Conservation (phyloP, 1,140 invertebrate species). For the Drosophila carrolli region DNA sequence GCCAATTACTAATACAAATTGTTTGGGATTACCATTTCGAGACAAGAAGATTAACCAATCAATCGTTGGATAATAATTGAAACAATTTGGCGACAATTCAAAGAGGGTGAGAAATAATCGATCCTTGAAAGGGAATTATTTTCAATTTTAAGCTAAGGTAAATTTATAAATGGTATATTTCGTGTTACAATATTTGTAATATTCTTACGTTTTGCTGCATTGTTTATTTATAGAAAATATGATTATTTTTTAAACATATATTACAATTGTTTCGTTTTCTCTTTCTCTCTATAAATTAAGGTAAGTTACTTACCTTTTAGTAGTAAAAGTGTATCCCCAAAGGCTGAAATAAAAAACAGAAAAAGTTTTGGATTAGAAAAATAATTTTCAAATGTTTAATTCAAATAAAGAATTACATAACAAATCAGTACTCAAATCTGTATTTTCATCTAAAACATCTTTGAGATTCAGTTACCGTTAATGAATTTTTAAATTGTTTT, state of each 20-base stretch:
- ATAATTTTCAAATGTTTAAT: not conserved
- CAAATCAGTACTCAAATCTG: not conserved
- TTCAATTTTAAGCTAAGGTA: not conserved
- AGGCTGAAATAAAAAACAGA: conserved; percentile 10
- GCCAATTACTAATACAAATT: conserved; percentile 45
- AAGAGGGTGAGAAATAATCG: not conserved
- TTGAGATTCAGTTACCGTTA: conserved; percentile 15
- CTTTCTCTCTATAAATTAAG: not conserved
- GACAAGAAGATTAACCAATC: conserved; percentile 37
- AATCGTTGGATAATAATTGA: conserved; percentile 43
- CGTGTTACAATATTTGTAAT: not conserved
- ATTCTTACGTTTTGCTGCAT: not conserved
- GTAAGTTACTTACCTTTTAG: conserved; percentile 41
- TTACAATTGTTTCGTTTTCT: conserved; percentile 59
- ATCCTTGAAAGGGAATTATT: not conserved
- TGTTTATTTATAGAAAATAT: not conserved
- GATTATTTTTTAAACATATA: not conserved
- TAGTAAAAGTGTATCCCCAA: not conserved
- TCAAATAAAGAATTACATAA: not conserved
- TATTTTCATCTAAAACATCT: not conserved
- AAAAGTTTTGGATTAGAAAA: not conserved
- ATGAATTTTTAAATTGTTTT: conserved; percentile 31
- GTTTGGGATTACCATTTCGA: conserved; percentile 13
- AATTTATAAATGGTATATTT: no score
- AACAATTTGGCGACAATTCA: conserved; percentile 31